Base-by-base conservation (phyloP, 2,113 vertebrate genomes). In the Pluvialis apricaria region DNA sequence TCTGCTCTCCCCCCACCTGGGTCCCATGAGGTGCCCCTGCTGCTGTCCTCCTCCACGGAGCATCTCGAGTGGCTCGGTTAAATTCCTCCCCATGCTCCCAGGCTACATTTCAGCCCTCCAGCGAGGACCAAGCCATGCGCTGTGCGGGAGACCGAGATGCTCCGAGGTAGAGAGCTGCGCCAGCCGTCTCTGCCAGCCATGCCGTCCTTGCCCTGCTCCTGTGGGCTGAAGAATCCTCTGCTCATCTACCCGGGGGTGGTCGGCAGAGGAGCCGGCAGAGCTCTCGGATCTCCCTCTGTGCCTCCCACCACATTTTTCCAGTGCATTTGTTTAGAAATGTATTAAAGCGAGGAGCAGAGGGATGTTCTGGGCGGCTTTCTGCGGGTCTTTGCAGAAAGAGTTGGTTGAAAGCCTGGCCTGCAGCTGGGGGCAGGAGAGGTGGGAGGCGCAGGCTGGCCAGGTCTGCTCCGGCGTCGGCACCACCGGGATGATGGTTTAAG, bases 221-320 rank as follows among this genome's bases (percentile, higher is more conserved):
- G 22, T 5, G 1, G 19, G 44, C 15, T 58, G 6, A 11, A 60
- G 32, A 18, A 19, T 4, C 22, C 21, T 9, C n/a, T 14, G 26
- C 55, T 24, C 15, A 1, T 52, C 42, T 18, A 8, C 55, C 75
- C 4, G 32, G 28, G 31, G 47, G 25, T 25, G 65, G 21, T 8
- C 0, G 1, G 60, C 8, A 4, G 70, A 36, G 77, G 58, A 77
- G 44, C 34, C 0, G 0, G 13, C 1, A 3, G 42, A 69, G 26
- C 32, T 45, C 78, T 40, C 0, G 2, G 44, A 18, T 52, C 55
- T 69, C 68, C 36, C 29, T 42, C 68, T 47, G 22, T 0, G 3
- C 68, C 61, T 91, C 49, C 61, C 84, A 80, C 26, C 24, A 4
- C 40, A 3, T 72, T 66, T 44, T 68, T 60, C 65, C 51, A 54